Percentiles rank a stretch among this genome's conserved stretches.
These are phyloP conservation scores for Drosophila hamatofila DNA, from an alignment of 2,888 invertebrate genomes.

Conservation along the genomic window DNA sequence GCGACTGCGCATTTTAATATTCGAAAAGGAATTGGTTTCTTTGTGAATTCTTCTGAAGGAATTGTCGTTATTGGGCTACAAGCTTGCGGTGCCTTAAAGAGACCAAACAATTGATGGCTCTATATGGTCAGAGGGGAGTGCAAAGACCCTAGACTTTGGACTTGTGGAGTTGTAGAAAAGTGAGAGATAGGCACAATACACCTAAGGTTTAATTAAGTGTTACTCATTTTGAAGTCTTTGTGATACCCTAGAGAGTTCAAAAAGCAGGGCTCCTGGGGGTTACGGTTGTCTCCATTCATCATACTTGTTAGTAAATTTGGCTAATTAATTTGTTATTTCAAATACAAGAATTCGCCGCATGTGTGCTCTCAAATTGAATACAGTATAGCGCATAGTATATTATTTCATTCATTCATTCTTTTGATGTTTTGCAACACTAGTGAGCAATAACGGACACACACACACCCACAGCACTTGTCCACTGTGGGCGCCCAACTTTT, in stretches of 20 bases:
- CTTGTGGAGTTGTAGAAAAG: not conserved
- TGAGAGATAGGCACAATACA: not conserved
- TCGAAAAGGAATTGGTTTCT: slow-evolving; percentile 38
- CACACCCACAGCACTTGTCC: not conserved
- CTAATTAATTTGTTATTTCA: slow-evolving; percentile 40
- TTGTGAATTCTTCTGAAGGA: slow-evolving; percentile 40
- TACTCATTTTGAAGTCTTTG: not conserved
- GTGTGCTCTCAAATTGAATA: slow-evolving; percentile 10
- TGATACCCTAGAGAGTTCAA: not conserved
- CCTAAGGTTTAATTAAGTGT: not conserved
- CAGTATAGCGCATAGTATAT: no score
- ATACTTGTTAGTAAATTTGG: slow-evolving; percentile 4
- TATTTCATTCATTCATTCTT: not conserved
- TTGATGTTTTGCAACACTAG: not conserved
- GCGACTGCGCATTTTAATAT: slow-evolving; percentile 36
- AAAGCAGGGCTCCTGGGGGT: not conserved
- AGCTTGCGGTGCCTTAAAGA: slow-evolving; percentile 2
- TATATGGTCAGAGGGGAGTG: slow-evolving; percentile 22
- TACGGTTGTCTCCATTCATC: not conserved
- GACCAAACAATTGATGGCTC: slow-evolving; percentile 31
- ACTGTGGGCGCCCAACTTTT: slow-evolving; percentile 30
- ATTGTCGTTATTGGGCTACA: slow-evolving; percentile 10
- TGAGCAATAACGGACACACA: not conserved
- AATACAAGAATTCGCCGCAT: slow-evolving; percentile 35
- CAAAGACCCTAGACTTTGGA: slow-evolving; percentile 18